Percentiles rank a stretch among this genome's conserved stretches.
These are phyloP conservation scores for Andrena minutula DNA, from an alignment of 2,888 invertebrate genomes.

Conservation along the genomic window DNA sequence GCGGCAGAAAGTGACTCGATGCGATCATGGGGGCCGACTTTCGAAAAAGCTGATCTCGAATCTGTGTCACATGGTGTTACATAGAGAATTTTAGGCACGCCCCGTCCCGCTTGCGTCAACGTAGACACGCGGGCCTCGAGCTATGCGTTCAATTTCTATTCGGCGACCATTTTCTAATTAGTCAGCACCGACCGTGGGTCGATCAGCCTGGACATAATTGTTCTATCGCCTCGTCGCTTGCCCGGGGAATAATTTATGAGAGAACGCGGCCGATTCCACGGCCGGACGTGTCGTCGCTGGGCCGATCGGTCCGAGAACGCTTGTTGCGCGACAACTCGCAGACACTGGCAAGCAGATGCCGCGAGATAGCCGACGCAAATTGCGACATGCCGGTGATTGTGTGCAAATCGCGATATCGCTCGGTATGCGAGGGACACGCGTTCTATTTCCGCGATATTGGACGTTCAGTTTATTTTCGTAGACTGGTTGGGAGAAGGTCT, in stretches of 20 bases:
- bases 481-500: constrained; percentile 9
- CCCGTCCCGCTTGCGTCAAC: constrained; percentile 65
- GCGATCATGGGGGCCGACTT: constrained; percentile 66
- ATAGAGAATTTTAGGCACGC: constrained; percentile 76
- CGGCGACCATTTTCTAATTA: constrained; percentile 66
- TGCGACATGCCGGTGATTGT: constrained; percentile 4
- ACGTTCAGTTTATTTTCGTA: constrained; percentile 49
- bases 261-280: not conserved
- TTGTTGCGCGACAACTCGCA: too few relatives aligned
- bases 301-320: not conserved
- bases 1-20: constrained; percentile 45
- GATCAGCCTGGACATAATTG: constrained; percentile 33
- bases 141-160: constrained; percentile 57
- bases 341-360: not conserved
- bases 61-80: constrained; percentile 72
- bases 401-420: constrained; percentile 36
- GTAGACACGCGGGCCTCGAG: constrained; percentile 36
- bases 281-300: constrained; percentile 9
- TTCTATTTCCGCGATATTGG: constrained; percentile 40
- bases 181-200: constrained; percentile 13
- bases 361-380: constrained; percentile 7
- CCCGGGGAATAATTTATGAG: constrained; percentile 42
- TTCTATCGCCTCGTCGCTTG: constrained; percentile 12
- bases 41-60: constrained; percentile 73
- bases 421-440: constrained; percentile 13